A percentile compares a stretch with the other conserved stretches of the same genome.
Conservation (phyloP, 1,140 invertebrate genomes). For the Dendrolimus punctatus region DNA sequence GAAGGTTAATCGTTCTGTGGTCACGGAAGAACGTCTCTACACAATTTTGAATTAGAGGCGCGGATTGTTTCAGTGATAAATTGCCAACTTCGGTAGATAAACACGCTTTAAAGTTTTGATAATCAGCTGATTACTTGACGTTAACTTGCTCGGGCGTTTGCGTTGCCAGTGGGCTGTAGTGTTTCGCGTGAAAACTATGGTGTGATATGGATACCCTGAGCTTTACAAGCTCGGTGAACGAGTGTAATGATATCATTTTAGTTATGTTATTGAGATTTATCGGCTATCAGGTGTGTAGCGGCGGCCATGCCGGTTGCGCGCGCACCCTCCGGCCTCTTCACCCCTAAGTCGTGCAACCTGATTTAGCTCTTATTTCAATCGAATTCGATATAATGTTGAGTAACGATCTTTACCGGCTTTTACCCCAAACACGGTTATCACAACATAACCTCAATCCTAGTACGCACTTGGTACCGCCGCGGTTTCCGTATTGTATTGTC, state of each 20-base stretch:
- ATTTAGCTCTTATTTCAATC: conserved; percentile 39
- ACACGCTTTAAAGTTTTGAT: conserved; percentile 62
- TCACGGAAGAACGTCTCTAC: conserved; percentile 26
- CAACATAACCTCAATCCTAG: conserved; percentile 67
- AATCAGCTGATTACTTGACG: conserved; percentile 59
- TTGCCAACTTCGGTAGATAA: conserved; percentile 37
- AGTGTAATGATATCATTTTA: conserved; percentile 49
- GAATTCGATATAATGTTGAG: conserved; percentile 37
- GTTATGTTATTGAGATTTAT: conserved; percentile 53
- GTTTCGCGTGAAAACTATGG: conserved; percentile 27
- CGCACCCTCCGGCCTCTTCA: conserved; percentile 47
- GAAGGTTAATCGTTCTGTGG: conserved; percentile 33
- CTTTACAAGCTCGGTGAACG: conserved; percentile 19
- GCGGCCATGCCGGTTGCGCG: conserved; percentile 66
- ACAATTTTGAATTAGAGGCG: conserved; percentile 24
- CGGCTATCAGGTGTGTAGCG: conserved; percentile 60
- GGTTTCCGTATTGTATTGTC: conserved; percentile 21
- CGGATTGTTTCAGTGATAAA: conserved; percentile 40
- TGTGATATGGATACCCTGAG: conserved; percentile 19
- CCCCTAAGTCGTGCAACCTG: conserved; percentile 27
- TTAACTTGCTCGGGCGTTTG: conserved; percentile 32
- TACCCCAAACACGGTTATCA: conserved; percentile 55
- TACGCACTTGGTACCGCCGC: conserved; percentile 46
- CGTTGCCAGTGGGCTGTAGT: conserved; percentile 23
- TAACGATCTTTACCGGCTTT: conserved; percentile 38